Evolutionary conservation across 2,888 invertebrate species (phyloP), one percentile per base, ranked within the genome.

Genomic region (Xylota segnis): DNA sequence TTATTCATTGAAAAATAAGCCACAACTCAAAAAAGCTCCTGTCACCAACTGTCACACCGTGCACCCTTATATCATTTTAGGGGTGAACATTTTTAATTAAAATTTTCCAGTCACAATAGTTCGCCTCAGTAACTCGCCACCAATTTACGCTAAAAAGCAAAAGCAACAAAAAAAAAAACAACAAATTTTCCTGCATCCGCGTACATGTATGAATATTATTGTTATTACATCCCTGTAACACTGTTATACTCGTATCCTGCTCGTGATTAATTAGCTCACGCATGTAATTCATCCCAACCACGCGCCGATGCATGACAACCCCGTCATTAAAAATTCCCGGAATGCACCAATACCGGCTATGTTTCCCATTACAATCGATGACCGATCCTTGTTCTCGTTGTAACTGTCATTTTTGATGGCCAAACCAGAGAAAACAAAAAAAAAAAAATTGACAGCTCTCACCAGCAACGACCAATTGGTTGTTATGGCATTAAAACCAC

Each of bases 261-360:
- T 47, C 71, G 47, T 79, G 83, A 83, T 83, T 83, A 83, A 83
- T 83, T 79, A 79, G 74, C 66, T 79, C 68, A 83, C 59, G 58
- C 76, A 66, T 76, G 66, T 68, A 68, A 76, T 76, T 58, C 59
- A 76, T 76, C 43, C 16, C 29, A 45, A 66, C 66, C 58, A 14
- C 14, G 14, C 43, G 29, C 59, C 34, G 58, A 40, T 50, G 70
- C 70, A 79, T 79, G 68, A 68, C 72, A 83, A 59, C 77, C 71
- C 45, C 29, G 71, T 83, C 77, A 71, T 81, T 81, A 74, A 74
- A 68, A 81, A 76, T 45, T 54, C 61, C 45, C 5, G 29, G 10
- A 50, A 52, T 40, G 14, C 2, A 58, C 12, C 16, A 14, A 16
- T 70, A 56, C 66, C 16, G 40, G 27, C n/a, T 43, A 23, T 37